Base-by-base conservation (phyloP, 1,140 invertebrate genomes). In the Drosophila orena region DNA sequence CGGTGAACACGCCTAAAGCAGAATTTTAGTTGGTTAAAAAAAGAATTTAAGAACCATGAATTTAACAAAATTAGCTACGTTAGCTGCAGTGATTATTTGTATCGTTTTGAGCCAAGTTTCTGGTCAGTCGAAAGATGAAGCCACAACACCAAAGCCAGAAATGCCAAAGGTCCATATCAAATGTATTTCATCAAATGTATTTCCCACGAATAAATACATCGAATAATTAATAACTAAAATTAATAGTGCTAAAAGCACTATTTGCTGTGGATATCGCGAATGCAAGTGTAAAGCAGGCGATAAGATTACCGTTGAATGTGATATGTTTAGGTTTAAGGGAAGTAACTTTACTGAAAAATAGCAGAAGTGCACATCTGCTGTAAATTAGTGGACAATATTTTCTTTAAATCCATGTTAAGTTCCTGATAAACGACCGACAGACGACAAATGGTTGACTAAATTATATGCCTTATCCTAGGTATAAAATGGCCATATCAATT, bases 1-100 rank as follows among this genome's bases (percentile, higher is more conserved):
- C 37, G 59, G 64, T 35, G 60, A 43, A 68, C 64, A 70, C 56
- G 66, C 42, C 17, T 4, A 42, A 56, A 40, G 14, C 17, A 20
- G 14, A 7, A 35, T n/a, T 11, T 11, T 35, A n/a, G 11, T 17
- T 15, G 6, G 14, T 4, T 24, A 24, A 24, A 7, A 37, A 38
- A 27, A 34, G 22, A 6, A 30, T 15, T 20, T 12, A 12, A 11
- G n/a, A 20, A 40, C 15, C n/a, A 70, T 70, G 66, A 68, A 49
- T 20, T 22, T 46, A 0, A 4, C 8, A 24, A 46, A 38, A 27
- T 35, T 24, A 43, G 24, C 46, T 4, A 35, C 52, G 35, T 30
- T 65, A 34, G 46, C 47, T 50, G 38, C 52, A 2, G 10, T 46
- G 14, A 43, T 68, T 20, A 35, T 35, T 14, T 43, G 59, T 7